Evolutionary conservation across 2,113 vertebrate species (phyloP).

Genomic region (Andinoacara biseriatus): DNA sequence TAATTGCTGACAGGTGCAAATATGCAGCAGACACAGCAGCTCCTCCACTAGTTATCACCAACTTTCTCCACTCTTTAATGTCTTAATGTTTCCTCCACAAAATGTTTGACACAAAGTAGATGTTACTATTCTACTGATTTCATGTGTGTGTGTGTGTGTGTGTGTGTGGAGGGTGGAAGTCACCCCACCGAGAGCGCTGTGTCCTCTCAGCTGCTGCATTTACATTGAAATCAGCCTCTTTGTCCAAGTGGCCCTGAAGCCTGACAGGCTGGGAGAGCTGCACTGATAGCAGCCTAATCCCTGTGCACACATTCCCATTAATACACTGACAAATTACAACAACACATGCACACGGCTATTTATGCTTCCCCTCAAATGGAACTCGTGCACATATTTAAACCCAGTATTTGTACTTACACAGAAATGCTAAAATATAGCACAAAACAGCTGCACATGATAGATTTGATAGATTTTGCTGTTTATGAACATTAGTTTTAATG

Average conservation of each 20-base stretch:
- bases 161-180: constrained; percentile 63
- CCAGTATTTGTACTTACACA: neutral
- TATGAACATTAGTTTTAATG: neutral
- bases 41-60: neutral
- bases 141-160: constrained; percentile 11
- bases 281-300: constrained; percentile 67
- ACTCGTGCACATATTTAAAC: neutral
- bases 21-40: neutral
- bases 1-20: constrained; percentile 74
- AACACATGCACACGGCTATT: constrained; percentile 25
- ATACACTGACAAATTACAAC: constrained; percentile 55
- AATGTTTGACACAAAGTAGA: neutral
- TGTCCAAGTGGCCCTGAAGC: constrained; percentile 56
- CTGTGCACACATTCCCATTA: constrained; percentile 45
- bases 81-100: constrained; percentile 1
- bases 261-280: constrained; percentile 58
- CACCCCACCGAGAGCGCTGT: constrained; percentile 65
- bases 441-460: neutral
- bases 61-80: neutral
- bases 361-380: neutral
- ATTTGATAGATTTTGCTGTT: neutral
- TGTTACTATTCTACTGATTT: neutral
- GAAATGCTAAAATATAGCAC: neutral
- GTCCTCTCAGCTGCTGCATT: constrained; percentile 75
- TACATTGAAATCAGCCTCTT: constrained; percentile 76